Evolutionary conservation across 1,140 invertebrate genomes (phyloP), one percentile per base, ranked within the genome.

Genomic region (Ectropis grisescens): DNA sequence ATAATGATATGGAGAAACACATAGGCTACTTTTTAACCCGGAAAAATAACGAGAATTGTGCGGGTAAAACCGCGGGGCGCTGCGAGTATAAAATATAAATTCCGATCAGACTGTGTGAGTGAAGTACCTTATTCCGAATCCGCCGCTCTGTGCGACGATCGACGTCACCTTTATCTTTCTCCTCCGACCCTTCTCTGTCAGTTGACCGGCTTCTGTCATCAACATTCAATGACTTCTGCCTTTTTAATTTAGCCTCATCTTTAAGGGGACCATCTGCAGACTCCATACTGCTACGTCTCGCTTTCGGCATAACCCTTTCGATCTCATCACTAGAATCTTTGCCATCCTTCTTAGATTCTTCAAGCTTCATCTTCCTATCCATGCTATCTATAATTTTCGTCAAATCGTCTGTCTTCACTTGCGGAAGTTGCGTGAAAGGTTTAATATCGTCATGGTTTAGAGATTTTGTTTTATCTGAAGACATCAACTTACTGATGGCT

Each of bases 101-200:
- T n/a, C n/a, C n/a, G n/a, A n/a, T n/a, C n/a, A n/a, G n/a, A n/a
- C n/a, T n/a, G n/a, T n/a, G n/a, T n/a, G n/a, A n/a, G n/a, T n/a
- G n/a, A n/a, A n/a, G n/a, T 70, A 89, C 88, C 81, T 90, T 89
- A 60, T 89, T 90, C 54, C 87, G 81, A 57, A 89, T 90, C 48
- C 88, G 83, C 35, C 87, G 82, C 55, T 88, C 87, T 11, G 84
- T 56, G 16, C 87, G 79, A 11, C 85, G 83, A 54, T 89, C 88
- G 24, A 76, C 82, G 27, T 86, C 85, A 14, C 72, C 58, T 40
- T 83, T 85, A 11, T 86, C 84, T 44, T 76, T 81, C 47, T 87
- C 85, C 33, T 86, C 82, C 25, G 85, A 71, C 34, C 82, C 83
- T 44, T 81, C 80, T 33, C 84, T 74, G 15, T 85, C 82, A 26